Evolutionary conservation across 2,797 vertebrate species (phyloP), one percentile per base, ranked within the genome.

Genomic region (Steatocranus sp.): DNA sequence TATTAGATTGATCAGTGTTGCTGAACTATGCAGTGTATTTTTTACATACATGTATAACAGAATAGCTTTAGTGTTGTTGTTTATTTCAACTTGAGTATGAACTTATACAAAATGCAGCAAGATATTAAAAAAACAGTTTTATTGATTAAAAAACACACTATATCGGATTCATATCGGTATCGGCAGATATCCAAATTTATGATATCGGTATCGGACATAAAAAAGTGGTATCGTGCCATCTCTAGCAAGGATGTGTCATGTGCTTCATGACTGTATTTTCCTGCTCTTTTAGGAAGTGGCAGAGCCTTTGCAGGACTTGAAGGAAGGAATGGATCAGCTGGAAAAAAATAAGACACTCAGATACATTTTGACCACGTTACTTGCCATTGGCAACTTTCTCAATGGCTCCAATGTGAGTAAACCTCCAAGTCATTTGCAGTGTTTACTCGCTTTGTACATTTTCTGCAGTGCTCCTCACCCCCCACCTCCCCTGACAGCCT

Each of bases 311-410:
- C 96, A 98, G 95, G 98, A 99, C 92, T 95, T 99, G 89, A 99
- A 99, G 92, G 98, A 99, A 95, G 98, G 98, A 91, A 99, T 99
- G 98, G 97, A 98, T 91, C 98, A 99, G 92, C 86, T 99, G 90
- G 98, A 99, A 93, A 98, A 98, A 87, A 99, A 99, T 93, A 98
- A 97, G 94, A 99, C 98, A 1, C 96, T 99, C 81, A 96, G 97
- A 92, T 96, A 97, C 92, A 98, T 99, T 91, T 95, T 99, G 93
- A 98, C 98, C 88, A 99, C 98, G 15, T 94, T 99, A 23, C 95
- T 99, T 75, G 97, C 98, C 87, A 98, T 99, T 79, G 98, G 98
- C 86, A 99, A 99, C 96, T 99, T 99, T 94, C 97, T 99, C 89
- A 99, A 99, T 25, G 97, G 97, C 95, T 97, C 98, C 51, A 99